Evolutionary conservation across 2,797 vertebrate species (phyloP), one percentile per base, ranked within the genome.

Genomic region (Chiloscyllium punctatum): DNA sequence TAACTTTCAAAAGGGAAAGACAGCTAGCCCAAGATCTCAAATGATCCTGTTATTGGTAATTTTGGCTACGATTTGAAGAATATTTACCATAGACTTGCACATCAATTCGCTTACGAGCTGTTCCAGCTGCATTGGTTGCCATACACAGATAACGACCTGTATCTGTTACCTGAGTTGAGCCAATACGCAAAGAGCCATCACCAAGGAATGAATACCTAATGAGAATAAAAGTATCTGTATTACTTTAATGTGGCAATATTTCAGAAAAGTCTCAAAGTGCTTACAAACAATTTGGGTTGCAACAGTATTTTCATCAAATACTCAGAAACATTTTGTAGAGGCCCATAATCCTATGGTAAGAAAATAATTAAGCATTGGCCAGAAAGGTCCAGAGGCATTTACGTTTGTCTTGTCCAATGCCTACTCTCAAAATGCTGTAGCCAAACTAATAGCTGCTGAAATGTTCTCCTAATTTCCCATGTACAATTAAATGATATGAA

Each of bases 41-140:
- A 77, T 77, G 72, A 77, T 8, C 8, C 30, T 77, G 8, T 11
- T 77, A n/a, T 15, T 18, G 68, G 57, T 87, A 82, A 79, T n/a
- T 51, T 88, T 15, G 37, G 8, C 62, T 37, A 69, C 69, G 18
- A 69, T 42, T 8, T 69, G n/a, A 42, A 92, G n/a, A n/a, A 33
- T 82, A 95, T 96, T 97, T 97, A 99, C 99, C 99, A 0, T 98
- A 97, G 72, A 99, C 98, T 94, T 98, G 98, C 96, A 99, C 97
- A 96, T 99, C 98, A 69, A 98, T 97, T 96, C 97, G 97, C 96
- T 96, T 98, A 96, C 98, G 98, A 13, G 98, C 98, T 0, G 98
- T 98, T 90, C 99, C 99, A 0, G 99, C 99, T 42, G 97, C 96
- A 95, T 98, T 99, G 95, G 98, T 98, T 66, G 99, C 99, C 98